A percentile compares a stretch with the other conserved stretches of the same genome.
Conservation (phyloP, 1,140 invertebrate species). For the Phortica variegata region DNA sequence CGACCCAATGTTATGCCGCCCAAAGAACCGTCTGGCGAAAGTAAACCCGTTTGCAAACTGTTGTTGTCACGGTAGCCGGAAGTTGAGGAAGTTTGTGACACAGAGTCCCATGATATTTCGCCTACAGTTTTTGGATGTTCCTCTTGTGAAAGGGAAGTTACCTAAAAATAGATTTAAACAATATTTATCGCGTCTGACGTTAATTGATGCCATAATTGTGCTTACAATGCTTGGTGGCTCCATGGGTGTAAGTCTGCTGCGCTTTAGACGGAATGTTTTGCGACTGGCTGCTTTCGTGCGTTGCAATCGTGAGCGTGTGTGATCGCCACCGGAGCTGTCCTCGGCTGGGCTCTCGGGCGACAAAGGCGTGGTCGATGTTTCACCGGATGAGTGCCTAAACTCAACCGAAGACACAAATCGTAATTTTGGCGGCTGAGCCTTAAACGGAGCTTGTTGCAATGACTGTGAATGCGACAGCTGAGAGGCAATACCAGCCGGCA, state of each 20-base stretch:
- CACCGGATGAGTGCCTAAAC: constrained; percentile 60
- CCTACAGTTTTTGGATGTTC: constrained; percentile 48
- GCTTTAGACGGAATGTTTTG: constrained; percentile 86
- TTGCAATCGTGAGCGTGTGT: constrained; percentile 72
- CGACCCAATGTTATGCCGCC: constrained; percentile 49
- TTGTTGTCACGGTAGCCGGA: constrained; percentile 73
- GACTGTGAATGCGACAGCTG: constrained; percentile 54
- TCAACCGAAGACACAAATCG: constrained; percentile 71
- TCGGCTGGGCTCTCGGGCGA: constrained; percentile 72
- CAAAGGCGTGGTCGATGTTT: constrained; percentile 71
- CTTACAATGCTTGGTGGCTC: constrained; percentile 55
- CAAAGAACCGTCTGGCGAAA: constrained; percentile 60
- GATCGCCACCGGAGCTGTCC: constrained; percentile 66
- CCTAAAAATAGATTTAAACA: constrained; percentile 34
- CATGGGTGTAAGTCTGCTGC: constrained; percentile 63
- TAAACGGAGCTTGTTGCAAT: constrained; percentile 50
- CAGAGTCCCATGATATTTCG: constrained; percentile 76
- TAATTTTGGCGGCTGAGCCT: constrained; percentile 65
- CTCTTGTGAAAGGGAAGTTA: constrained; percentile 44
- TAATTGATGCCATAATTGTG: background rate
- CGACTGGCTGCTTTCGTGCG: constrained; percentile 90
- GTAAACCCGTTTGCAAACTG: constrained; percentile 60
- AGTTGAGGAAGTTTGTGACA: constrained; percentile 74
- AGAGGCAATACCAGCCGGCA: constrained; percentile 32
- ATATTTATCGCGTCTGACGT: constrained; percentile 18